phyloP scores from a whole-genome alignment of 2,113 vertebrate species.

The Pseudorectes ferrugineus region DNA sequence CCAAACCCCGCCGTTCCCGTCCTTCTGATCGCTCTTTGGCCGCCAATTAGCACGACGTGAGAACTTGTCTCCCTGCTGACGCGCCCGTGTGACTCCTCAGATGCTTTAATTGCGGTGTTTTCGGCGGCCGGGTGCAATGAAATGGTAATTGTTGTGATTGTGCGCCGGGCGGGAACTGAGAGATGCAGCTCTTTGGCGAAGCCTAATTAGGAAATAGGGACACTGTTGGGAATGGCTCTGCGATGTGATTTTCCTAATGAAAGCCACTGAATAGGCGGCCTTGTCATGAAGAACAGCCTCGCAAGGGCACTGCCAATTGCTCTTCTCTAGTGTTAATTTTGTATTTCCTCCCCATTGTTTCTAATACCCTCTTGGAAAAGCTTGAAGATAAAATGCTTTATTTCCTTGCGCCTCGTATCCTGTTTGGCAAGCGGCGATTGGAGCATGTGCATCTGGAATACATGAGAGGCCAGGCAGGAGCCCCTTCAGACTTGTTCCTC shows the following conservation, averaged over 20 bases:
- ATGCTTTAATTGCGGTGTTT: slow-evolving; percentile 47
- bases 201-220: slow-evolving; percentile 65
- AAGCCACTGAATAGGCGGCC: slow-evolving; percentile 47
- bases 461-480: slow-evolving; percentile 22
- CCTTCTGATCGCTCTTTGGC: not conserved
- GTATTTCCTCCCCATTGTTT: slow-evolving; percentile 61
- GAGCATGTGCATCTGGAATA: slow-evolving; percentile 44
- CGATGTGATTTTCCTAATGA: slow-evolving; percentile 55
- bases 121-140: not conserved
- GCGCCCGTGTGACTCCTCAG: not conserved
- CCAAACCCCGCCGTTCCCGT: not conserved
- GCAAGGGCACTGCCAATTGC: slow-evolving; percentile 39
- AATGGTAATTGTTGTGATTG: slow-evolving; percentile 31
- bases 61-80: slow-evolving; percentile 3
- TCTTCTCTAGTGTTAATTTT: slow-evolving; percentile 60
- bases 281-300: slow-evolving; percentile 27
- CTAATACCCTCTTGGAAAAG: slow-evolving; percentile 52
- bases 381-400: slow-evolving; percentile 44
- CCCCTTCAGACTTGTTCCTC: not conserved
- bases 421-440: slow-evolving; percentile 21
- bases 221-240: slow-evolving; percentile 19
- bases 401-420: slow-evolving; percentile 28
- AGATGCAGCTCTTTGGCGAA: slow-evolving; percentile 19
- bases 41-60: slow-evolving; percentile 28
- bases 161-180: not conserved